phyloP scores from a whole-genome alignment of 2,888 invertebrate genomes.

The Periphyllus acericola region DNA sequence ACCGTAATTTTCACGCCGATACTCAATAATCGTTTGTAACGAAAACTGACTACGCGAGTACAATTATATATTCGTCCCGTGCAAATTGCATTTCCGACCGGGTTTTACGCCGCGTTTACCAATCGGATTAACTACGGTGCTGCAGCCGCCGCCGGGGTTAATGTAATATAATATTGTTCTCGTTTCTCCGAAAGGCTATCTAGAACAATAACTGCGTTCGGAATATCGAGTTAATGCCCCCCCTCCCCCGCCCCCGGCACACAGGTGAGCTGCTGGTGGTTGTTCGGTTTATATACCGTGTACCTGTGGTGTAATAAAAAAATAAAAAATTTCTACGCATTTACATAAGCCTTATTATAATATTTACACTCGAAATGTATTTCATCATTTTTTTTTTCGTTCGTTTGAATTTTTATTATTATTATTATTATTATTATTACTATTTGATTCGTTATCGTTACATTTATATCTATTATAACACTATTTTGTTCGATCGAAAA shows the following conservation, averaged over 20 bases:
- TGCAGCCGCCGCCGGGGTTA: background rate
- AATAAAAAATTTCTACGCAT: background rate
- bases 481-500: too few species aligned
- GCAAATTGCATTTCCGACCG: slow-evolving; percentile 10
- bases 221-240: background rate
- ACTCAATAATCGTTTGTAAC: background rate
- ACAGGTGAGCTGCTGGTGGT: too few species aligned
- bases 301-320: background rate
- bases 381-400: too few species aligned
- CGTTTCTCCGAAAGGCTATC: background rate
- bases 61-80: background rate
- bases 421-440: too few species aligned
- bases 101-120: slow-evolving; percentile 1
- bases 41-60: background rate
- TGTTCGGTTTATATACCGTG: background rate
- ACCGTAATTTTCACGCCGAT: background rate
- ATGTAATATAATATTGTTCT: background rate
- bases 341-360: too few species aligned
- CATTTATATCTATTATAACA: too few species aligned
- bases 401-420: too few species aligned
- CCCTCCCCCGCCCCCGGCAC: too few species aligned
- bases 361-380: too few species aligned
- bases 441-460: too few species aligned
- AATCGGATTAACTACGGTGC: too few species aligned
- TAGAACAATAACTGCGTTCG: background rate